These are phyloP conservation scores for Muricea muricata DNA, from an alignment of 92 coral and sea anemone genomes.

Conservation along the genomic window DNA sequence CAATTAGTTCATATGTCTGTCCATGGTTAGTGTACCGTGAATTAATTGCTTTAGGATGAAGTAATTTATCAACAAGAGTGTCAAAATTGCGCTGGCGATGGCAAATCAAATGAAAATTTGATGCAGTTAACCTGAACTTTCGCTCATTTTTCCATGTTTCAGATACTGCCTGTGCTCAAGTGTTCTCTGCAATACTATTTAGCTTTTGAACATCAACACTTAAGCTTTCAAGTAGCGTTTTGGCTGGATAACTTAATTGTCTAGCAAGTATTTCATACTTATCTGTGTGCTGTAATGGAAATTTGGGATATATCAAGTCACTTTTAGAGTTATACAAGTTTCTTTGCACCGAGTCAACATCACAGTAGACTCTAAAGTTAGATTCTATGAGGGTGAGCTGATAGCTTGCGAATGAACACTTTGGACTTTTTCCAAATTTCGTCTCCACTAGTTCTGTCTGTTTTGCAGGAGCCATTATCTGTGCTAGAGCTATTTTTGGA, in stretches of 20 bases:
- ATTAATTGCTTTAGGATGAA: conserved; percentile 36
- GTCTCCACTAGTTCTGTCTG: no score
- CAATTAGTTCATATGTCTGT: conserved; percentile 57
- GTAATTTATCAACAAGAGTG: conserved; percentile 40
- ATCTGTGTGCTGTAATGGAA: no score
- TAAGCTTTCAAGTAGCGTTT: conserved; percentile 46
- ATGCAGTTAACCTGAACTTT: conserved; percentile 75
- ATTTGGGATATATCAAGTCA: conserved; percentile 60
- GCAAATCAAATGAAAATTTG: conserved; percentile 60
- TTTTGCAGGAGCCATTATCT: neutral
- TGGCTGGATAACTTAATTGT: no score
- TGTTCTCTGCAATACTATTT: conserved; percentile 71
- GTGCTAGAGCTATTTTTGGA: neutral
- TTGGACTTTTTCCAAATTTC: conserved; percentile 67
- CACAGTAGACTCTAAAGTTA: conserved; percentile 61
- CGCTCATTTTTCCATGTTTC: conserved; percentile 74
- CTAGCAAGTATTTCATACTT: no score
- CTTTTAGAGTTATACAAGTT: no score
- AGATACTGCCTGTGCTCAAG: conserved; percentile 65
- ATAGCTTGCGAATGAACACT: conserved; percentile 60
- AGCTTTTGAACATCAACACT: conserved; percentile 56
- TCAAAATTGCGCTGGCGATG: conserved; percentile 60
- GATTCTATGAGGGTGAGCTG: conserved; percentile 61
- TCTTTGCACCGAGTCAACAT: conserved; percentile 51
- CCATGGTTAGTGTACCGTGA: conserved; percentile 64